Evolutionary conservation across 2,113 vertebrate species (phyloP).

Genomic region (Rhynchomys soricoides): DNA sequence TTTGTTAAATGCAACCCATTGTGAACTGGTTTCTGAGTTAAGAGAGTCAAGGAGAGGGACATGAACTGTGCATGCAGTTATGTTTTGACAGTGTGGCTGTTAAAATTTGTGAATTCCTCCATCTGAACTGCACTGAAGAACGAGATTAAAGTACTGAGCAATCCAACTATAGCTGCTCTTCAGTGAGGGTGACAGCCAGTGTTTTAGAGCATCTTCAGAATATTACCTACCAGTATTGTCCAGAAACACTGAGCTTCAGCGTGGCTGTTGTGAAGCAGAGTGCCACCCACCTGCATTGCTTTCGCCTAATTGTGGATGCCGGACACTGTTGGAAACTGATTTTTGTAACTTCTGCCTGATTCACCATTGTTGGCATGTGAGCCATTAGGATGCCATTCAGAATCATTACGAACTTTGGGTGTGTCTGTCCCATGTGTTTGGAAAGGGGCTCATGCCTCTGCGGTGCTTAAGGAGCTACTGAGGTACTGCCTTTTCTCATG

Average conservation of each 20-base stretch:
- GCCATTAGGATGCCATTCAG: background rate
- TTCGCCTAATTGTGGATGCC: background rate
- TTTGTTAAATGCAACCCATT: slow-evolving; percentile 79
- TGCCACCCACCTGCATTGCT: background rate
- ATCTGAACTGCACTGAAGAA: slow-evolving; percentile 70
- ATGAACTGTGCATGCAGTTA: slow-evolving; percentile 79
- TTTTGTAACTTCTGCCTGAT: background rate
- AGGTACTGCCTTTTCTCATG: background rate
- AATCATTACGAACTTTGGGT: background rate
- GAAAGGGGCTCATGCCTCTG: slow-evolving; percentile 16
- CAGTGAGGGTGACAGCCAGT: slow-evolving; percentile 21
- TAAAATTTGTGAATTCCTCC: slow-evolving; percentile 71
- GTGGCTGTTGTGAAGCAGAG: background rate
- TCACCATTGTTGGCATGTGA: background rate
- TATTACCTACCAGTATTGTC: slow-evolving; percentile 69
- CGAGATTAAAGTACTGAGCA: slow-evolving; percentile 6
- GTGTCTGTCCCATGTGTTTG: slow-evolving; percentile 13
- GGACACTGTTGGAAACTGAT: background rate
- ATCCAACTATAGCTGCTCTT: slow-evolving; percentile 50
- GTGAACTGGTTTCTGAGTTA: slow-evolving; percentile 79
- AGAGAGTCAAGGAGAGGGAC: slow-evolving; percentile 56
- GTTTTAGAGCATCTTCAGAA: slow-evolving; percentile 15
- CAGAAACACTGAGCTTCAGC: background rate
- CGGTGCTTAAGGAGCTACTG: slow-evolving; percentile 50
- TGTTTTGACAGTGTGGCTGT: slow-evolving; percentile 25